Conservation (phyloP, 2,113 vertebrate species). For the Corynorhinus townsendii region DNA sequence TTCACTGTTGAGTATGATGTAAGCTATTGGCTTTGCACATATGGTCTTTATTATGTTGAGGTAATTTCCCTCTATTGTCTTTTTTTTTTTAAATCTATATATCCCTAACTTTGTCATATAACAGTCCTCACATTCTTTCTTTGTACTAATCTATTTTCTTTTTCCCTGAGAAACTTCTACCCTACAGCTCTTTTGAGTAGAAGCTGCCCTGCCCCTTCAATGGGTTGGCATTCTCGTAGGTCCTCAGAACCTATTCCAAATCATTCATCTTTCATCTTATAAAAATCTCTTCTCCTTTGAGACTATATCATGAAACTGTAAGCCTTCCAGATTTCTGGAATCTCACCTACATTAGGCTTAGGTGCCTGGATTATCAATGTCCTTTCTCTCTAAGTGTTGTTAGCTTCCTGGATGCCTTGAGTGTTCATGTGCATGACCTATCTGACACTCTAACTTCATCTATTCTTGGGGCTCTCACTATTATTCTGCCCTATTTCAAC, state of each 20-base stretch:
- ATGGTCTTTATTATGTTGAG: background rate
- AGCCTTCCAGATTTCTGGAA: background rate
- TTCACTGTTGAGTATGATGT: background rate
- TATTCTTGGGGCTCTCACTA: background rate
- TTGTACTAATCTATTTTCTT: background rate
- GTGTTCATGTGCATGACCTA: no score
- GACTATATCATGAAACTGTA: background rate
- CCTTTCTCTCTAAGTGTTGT: background rate
- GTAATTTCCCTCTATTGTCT: background rate
- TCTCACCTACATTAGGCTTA: background rate
- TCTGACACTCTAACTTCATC: background rate
- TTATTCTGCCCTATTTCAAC: background rate
- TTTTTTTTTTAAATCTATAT: background rate
- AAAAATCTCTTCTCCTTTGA: background rate
- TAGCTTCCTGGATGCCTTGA: background rate
- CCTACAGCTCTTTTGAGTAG: background rate
- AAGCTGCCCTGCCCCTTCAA: background rate
- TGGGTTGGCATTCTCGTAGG: background rate
- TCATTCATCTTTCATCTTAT: background rate
- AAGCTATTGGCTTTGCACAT: background rate
- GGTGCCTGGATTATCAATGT: background rate
- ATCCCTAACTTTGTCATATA: background rate
- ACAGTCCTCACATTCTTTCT: background rate
- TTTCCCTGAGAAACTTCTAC: background rate
- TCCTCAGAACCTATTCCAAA: background rate